Conservation (phyloP, 2,888 invertebrate genomes). For the Steinernema scapterisci region DNA sequence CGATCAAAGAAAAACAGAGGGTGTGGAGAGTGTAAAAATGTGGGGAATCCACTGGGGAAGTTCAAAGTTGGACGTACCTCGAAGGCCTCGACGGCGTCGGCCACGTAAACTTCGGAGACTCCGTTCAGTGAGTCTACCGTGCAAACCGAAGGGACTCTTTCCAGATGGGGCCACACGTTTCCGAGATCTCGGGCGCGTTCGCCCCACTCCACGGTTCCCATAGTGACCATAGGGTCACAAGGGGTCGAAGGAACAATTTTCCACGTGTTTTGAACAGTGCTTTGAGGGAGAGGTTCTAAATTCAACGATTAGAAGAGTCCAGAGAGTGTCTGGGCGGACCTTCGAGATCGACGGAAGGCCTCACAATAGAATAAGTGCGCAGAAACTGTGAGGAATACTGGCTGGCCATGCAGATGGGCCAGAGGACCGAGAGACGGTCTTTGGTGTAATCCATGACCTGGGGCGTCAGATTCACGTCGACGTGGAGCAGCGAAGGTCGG, state of each 20-base stretch:
- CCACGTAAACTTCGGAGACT: constrained; percentile 39
- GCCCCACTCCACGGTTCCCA: constrained; percentile 48
- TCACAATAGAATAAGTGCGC: constrained; percentile 43
- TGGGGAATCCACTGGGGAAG: no score
- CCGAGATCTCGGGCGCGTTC: constrained; percentile 45
- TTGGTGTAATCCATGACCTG: constrained; percentile 44
- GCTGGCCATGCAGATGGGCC: constrained; percentile 53
- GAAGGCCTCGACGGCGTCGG: constrained; percentile 51
- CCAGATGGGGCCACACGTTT: constrained; percentile 57
- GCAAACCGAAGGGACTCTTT: constrained; percentile 48
- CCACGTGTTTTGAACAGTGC: constrained; percentile 39
- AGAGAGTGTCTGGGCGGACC: constrained; percentile 36
- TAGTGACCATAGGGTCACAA: constrained; percentile 36
- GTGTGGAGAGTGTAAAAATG: neutral
- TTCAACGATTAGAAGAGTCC: neutral
- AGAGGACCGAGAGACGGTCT: constrained; percentile 46
- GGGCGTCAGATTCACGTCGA: constrained; percentile 54
- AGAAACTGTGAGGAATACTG: constrained; percentile 55
- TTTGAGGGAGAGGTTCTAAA: constrained; percentile 7
- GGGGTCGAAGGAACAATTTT: constrained; percentile 35
- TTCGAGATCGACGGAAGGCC: constrained; percentile 34
- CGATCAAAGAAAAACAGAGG: neutral
- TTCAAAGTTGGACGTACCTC: neutral
- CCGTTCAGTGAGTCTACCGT: constrained; percentile 45
- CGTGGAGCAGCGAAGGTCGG: constrained; percentile 54